Percentiles rank a stretch among this genome's conserved stretches.
Evolutionary conservation across 2,888 invertebrate genomes (phyloP).

Genomic region (Platerodrilus igneus): DNA sequence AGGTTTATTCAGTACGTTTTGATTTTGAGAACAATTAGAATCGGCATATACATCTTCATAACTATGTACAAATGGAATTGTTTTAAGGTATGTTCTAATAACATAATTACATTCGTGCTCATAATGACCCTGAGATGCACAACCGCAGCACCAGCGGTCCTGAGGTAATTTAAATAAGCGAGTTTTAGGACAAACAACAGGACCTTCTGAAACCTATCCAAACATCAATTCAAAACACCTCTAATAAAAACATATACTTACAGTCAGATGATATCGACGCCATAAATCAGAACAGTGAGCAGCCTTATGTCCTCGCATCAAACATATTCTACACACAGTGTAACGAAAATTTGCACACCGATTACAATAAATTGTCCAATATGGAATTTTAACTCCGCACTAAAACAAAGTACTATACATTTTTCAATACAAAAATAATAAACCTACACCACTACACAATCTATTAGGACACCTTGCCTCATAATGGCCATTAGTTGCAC

Average conservation of each 20-base stretch:
- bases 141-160: constrained; percentile 47
- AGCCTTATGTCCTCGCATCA: constrained; percentile 58
- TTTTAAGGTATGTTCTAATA: constrained; percentile 33
- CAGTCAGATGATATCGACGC: constrained; percentile 72
- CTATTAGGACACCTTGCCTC: constrained; percentile 65
- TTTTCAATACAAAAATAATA: constrained; percentile 1
- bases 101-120: constrained; percentile 36
- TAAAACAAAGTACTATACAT: constrained; percentile 43
- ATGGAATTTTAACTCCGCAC: constrained; percentile 62
- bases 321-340: constrained; percentile 57
- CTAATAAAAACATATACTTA: constrained; percentile 39
- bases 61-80: constrained; percentile 29
- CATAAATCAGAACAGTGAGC: constrained; percentile 67
- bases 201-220: constrained; percentile 38
- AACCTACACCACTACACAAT: constrained; percentile 64
- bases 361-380: constrained; percentile 57
- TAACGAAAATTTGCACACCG: constrained; percentile 55
- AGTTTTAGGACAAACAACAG: constrained; percentile 31
- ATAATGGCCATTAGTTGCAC: constrained; percentile 61
- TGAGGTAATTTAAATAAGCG: constrained; percentile 39
- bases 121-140: constrained; percentile 46
- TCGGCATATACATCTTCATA: constrained; percentile 34
- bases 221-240: constrained; percentile 18
- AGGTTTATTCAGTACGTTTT: no score
- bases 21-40: no score